Evolutionary conservation across 2,797 vertebrate species (phyloP).

Genomic region (Sciurus carolinensis): DNA sequence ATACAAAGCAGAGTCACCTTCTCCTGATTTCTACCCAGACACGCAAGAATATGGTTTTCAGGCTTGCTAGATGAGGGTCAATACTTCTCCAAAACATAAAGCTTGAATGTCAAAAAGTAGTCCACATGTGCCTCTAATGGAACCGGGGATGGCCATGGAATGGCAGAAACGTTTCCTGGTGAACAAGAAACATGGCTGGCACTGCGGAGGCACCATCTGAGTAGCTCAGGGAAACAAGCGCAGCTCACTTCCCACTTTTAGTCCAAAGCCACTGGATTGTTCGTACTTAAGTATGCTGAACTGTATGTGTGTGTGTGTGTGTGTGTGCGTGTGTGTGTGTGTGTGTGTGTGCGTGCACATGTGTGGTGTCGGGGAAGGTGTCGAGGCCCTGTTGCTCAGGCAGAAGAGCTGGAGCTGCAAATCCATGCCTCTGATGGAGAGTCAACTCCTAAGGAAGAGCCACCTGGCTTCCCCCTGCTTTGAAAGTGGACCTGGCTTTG

Average conservation of each 20-base stretch:
- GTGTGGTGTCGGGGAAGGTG: rapidly evolving
- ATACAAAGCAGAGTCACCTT: not conserved
- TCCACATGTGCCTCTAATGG: too few relatives aligned
- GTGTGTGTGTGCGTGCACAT: not conserved
- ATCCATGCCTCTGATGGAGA: not conserved
- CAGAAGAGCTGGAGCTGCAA: not conserved
- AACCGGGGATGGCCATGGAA: not conserved
- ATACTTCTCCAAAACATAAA: not conserved
- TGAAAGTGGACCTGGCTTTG: conserved; percentile 71
- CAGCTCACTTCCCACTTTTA: rapidly evolving
- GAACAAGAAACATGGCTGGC: too few relatives aligned
- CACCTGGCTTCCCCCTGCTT: conserved; percentile 43
- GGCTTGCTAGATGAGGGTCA: not conserved
- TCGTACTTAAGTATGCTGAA: rapidly evolving
- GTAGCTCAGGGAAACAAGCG: not conserved
- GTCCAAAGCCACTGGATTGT: not conserved
- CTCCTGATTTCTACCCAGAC: not conserved
- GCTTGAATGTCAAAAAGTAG: not conserved
- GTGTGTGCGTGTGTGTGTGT: not conserved
- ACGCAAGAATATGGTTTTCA: not conserved
- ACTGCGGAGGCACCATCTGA: not conserved
- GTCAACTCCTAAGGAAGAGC: not conserved
- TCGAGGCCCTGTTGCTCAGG: rapidly evolving
- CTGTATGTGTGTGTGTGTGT: not conserved
- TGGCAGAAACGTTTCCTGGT: not conserved